Percentiles rank a stretch among this genome's conserved stretches.
Evolutionary conservation across 1,140 invertebrate genomes (phyloP).

Genomic region (Marisa cornuarietis): DNA sequence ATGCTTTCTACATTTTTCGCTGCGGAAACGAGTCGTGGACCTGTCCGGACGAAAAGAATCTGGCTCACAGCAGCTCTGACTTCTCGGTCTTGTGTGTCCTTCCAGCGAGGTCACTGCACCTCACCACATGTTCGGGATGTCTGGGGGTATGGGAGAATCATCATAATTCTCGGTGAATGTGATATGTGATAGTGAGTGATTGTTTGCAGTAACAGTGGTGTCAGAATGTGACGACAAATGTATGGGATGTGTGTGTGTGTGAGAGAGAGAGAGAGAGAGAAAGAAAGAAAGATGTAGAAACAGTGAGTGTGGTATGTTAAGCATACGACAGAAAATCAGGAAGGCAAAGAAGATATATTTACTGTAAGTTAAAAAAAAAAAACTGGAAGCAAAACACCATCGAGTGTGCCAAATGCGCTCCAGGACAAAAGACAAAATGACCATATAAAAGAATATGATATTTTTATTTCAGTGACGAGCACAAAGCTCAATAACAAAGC

Average conservation of each 20-base stretch:
- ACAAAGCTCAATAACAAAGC: too few species aligned
- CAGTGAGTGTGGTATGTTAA: neutral
- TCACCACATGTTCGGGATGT: too few species aligned
- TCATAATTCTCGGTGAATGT: neutral
- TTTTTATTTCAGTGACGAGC: neutral
- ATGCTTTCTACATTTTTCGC: too few species aligned
- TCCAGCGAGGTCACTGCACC: neutral
- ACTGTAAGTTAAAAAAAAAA: neutral
- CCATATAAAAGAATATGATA: neutral
- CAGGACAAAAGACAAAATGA: neutral
- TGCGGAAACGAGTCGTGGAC: too few species aligned
- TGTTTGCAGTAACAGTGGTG: neutral
- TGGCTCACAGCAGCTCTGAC: too few species aligned
- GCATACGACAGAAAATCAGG: neutral
- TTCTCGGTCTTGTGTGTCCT: too few species aligned
- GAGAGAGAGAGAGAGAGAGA: conserved; percentile 1
- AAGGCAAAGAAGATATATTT: neutral
- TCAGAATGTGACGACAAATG: neutral
- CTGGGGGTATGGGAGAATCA: neutral
- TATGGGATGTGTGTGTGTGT: conserved; percentile 1
- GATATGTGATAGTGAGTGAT: neutral
- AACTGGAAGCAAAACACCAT: neutral
- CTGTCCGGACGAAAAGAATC: neutral
- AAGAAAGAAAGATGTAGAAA: neutral
- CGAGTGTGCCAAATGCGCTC: neutral